Conservation (phyloP, 1,140 invertebrate genomes). For the Drosophila serrata region DNA sequence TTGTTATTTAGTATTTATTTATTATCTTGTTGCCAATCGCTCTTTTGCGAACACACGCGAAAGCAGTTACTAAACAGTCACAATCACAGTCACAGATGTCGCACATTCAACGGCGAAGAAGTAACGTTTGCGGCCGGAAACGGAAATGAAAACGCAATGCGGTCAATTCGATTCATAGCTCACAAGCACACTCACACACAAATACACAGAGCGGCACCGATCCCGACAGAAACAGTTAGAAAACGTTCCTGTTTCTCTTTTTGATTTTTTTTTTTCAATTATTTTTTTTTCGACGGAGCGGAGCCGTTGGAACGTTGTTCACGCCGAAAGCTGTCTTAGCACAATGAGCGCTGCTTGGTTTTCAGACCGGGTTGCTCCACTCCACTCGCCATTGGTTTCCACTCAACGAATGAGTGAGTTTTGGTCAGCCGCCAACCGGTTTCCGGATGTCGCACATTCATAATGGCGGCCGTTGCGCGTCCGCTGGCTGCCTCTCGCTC, state of each 20-base stretch:
- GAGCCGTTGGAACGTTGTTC: slow-evolving; percentile 75
- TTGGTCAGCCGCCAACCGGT: slow-evolving; percentile 58
- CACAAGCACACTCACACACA: slow-evolving; percentile 39
- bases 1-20: slow-evolving; percentile 25
- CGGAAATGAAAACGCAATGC: slow-evolving; percentile 58
- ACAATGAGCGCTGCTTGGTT: slow-evolving; percentile 68
- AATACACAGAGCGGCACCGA: slow-evolving; percentile 19
- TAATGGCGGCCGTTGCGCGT: slow-evolving; percentile 74
- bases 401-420: slow-evolving; percentile 68
- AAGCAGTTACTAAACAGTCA: slow-evolving; percentile 22
- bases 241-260: slow-evolving; percentile 33
- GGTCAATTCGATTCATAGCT: slow-evolving; percentile 72
- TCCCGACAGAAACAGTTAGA: slow-evolving; percentile 36
- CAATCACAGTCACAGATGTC: slow-evolving; percentile 35
- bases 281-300: slow-evolving; percentile 16
- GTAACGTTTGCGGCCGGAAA: slow-evolving; percentile 46
- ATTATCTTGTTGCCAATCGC: slow-evolving; percentile 16
- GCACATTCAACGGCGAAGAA: slow-evolving; percentile 25
- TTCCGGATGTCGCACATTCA: slow-evolving; percentile 74
- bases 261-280: slow-evolving; percentile 17
- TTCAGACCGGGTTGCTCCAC: slow-evolving; percentile 19
- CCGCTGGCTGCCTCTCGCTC: slow-evolving; percentile 21
- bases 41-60: slow-evolving; percentile 18
- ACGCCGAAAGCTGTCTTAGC: slow-evolving; percentile 83
- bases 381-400: slow-evolving; percentile 41